phyloP scores from a whole-genome alignment of 2,888 invertebrate species.

The Nymphalis c-album region DNA sequence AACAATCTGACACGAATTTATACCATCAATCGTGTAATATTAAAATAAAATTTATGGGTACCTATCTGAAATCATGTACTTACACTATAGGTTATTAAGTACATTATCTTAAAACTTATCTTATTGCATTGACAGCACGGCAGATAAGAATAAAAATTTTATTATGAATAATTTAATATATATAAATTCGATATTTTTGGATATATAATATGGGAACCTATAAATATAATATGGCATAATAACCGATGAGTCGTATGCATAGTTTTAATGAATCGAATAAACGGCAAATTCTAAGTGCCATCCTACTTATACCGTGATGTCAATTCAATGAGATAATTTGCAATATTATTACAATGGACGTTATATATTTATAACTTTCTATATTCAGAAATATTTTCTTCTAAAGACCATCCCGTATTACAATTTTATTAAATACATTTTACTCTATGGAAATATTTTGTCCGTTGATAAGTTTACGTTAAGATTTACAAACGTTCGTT shows the following conservation, averaged over 20 bases:
- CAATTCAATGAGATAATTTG: neutral
- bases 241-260: no score
- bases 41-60: slow-evolving; percentile 39
- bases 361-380: neutral
- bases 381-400: neutral
- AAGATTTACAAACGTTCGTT: neutral
- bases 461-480: neutral
- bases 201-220: no score
- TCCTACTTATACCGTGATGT: no score
- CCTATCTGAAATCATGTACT: slow-evolving; percentile 22
- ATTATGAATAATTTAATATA: no score
- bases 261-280: no score
- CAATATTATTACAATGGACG: neutral
- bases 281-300: no score
- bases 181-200: no score
- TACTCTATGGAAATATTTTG: neutral
- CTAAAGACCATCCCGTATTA: no score
- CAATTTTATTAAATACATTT: no score
- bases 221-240: no score
- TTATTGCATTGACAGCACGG: no score
- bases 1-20: slow-evolving; percentile 51
- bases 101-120: neutral
- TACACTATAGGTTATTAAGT: neutral
- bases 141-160: no score
- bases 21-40: slow-evolving; percentile 48